phyloP scores from a whole-genome alignment of 2,113 vertebrate genomes.

The Caranx melampygus region DNA sequence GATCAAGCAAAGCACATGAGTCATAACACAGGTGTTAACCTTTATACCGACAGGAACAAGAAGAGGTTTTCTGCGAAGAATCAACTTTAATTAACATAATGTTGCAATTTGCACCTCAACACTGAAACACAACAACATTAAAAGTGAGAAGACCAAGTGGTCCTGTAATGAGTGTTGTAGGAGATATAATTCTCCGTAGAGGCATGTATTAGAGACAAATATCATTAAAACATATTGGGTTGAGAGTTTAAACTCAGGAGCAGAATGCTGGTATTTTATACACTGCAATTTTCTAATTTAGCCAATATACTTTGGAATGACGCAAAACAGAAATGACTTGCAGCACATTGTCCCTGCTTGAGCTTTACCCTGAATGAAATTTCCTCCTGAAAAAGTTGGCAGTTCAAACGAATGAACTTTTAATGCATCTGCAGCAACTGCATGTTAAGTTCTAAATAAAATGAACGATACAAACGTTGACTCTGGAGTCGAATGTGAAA shows the following conservation, averaged over 20 bases:
- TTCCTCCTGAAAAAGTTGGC: background rate
- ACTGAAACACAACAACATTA: conserved; percentile 57
- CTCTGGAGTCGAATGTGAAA: conserved; percentile 19
- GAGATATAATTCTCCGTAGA: conserved; percentile 46
- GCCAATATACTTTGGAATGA: conserved; percentile 33
- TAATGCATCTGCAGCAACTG: background rate
- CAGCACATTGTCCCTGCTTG: conserved; percentile 1
- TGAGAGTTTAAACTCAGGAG: background rate
- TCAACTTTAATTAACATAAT: conserved; percentile 46
- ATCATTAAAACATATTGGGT: conserved; percentile 2
- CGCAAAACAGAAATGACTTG: background rate
- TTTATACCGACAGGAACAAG: conserved; percentile 32
- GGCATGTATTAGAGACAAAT: conserved; percentile 14
- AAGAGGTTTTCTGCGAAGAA: conserved; percentile 39
- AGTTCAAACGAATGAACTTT: background rate
- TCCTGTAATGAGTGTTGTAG: conserved; percentile 63
- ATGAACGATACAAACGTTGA: background rate
- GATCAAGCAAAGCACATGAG: conserved; percentile 60
- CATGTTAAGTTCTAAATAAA: background rate
- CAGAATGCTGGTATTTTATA: background rate
- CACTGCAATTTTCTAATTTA: background rate
- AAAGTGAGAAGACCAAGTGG: conserved; percentile 59
- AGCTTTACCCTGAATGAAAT: background rate
- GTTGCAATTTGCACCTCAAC: conserved; percentile 29
- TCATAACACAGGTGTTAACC: conserved; percentile 60